Conservation (phyloP, 2,113 vertebrate genomes). For the Meles meles region DNA sequence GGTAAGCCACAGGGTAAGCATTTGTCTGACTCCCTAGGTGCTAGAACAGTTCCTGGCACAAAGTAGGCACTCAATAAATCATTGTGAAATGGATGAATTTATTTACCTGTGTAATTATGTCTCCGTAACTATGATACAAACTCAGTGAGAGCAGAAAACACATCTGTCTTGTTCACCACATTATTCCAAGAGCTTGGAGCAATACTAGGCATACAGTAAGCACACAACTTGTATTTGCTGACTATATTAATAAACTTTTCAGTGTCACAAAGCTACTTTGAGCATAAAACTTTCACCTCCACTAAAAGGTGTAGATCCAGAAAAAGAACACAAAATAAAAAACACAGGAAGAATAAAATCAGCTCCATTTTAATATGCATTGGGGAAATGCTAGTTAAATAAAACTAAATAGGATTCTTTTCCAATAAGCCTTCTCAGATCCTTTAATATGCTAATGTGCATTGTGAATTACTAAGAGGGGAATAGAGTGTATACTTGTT, state of each 20-base stretch:
- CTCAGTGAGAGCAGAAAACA: background rate
- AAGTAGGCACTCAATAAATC: background rate
- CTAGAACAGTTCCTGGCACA: background rate
- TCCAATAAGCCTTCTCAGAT: slow-evolving; percentile 15
- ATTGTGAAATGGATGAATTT: background rate
- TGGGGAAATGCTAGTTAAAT: background rate
- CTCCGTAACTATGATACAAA: background rate
- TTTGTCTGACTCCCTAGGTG: background rate
- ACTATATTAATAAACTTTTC: background rate
- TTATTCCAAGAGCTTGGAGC: background rate
- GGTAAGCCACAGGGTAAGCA: background rate
- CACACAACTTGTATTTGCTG: background rate
- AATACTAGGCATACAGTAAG: background rate
- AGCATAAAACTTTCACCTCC: background rate
- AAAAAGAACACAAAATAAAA: background rate
- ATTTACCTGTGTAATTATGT: background rate
- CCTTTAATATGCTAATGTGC: slow-evolving; percentile 11
- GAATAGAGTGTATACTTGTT: background rate
- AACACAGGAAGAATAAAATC: background rate
- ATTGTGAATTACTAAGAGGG: background rate
- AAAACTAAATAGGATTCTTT: slow-evolving; percentile 27
- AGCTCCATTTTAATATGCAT: slow-evolving; percentile 3
- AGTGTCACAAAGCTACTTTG: background rate
- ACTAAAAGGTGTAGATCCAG: background rate
- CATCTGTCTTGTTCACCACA: background rate